Percentiles rank a stretch among this genome's conserved stretches.
These are phyloP conservation scores for Laupala kohalensis DNA, from an alignment of 1,140 invertebrate genomes.

Conservation along the genomic window DNA sequence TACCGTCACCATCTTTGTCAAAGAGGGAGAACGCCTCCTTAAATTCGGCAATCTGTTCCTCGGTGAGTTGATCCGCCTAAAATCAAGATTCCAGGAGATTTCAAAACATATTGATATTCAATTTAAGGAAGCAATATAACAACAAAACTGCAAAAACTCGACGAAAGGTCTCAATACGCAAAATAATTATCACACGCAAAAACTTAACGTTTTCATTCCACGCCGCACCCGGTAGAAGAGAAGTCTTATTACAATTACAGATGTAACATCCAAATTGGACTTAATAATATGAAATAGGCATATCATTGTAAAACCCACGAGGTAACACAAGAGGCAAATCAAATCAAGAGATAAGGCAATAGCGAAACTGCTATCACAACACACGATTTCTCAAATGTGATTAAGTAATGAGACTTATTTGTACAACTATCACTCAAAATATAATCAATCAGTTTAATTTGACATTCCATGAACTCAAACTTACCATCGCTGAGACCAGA, in stretches of 20 bases:
- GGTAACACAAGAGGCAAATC: no score
- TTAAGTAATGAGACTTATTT: no score
- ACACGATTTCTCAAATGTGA: no score
- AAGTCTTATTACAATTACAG: not conserved
- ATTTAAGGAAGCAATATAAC: no score
- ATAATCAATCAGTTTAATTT: not conserved
- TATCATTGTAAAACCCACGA: no score
- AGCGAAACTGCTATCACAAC: no score
- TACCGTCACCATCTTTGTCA: slow-evolving; percentile 99
- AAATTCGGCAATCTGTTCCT: slow-evolving; percentile 97
- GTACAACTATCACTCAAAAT: not conserved
- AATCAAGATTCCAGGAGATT: not conserved
- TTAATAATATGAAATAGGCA: no score
- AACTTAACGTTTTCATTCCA: not conserved
- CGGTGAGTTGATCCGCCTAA: slow-evolving; percentile 91
- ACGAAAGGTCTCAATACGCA: not conserved
- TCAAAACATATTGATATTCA: no score
- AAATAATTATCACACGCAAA: not conserved
- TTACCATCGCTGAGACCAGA: slow-evolving; percentile 21
- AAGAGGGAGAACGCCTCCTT: slow-evolving; percentile 99
- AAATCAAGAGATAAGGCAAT: no score
- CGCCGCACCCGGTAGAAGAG: not conserved
- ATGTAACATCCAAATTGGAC: no score
- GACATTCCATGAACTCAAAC: slow-evolving; percentile 9
- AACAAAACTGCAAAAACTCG: no score